Percentiles rank a stretch among this genome's conserved stretches.
These are phyloP conservation scores for Drepana falcataria DNA, from an alignment of 2,888 invertebrate genomes.

Conservation along the genomic window DNA sequence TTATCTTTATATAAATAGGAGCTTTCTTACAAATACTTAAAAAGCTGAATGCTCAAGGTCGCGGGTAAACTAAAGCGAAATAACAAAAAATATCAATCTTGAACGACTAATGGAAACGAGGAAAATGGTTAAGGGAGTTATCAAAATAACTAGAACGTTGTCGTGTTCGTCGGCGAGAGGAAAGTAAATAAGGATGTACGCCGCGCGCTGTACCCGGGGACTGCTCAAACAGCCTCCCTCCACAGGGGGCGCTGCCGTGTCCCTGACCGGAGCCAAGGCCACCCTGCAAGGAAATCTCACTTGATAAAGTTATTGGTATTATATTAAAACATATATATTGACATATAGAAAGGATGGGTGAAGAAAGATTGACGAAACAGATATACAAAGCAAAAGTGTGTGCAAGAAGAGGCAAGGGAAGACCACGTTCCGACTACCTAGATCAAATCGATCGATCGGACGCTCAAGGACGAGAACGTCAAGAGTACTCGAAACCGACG, in stretches of 20 bases:
- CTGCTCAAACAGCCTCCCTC: neutral
- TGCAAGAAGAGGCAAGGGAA: too few species aligned
- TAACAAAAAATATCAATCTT: neutral
- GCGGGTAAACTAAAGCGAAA: too few species aligned
- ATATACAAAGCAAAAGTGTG: too few species aligned
- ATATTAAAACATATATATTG: neutral
- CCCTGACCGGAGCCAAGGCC: slow-evolving; percentile 1
- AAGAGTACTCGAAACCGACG: too few species aligned
- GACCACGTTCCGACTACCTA: too few species aligned
- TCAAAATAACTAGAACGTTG: slow-evolving; percentile 1
- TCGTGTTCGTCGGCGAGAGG: neutral
- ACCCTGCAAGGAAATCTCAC: neutral
- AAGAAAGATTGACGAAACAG: too few species aligned
- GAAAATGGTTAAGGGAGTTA: neutral
- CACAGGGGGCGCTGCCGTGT: slow-evolving; percentile 3
- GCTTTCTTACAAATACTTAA: too few species aligned
- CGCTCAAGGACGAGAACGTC: too few species aligned
- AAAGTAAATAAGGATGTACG: neutral
- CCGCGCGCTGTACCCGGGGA: neutral
- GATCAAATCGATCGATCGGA: too few species aligned
- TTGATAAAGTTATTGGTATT: neutral
- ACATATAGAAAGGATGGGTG: too few species aligned
- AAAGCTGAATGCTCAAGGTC: too few species aligned
- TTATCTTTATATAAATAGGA: too few species aligned
- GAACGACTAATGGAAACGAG: neutral